phyloP scores from a whole-genome alignment of 2,113 vertebrate genomes.

The Malurus melanocephalus region DNA sequence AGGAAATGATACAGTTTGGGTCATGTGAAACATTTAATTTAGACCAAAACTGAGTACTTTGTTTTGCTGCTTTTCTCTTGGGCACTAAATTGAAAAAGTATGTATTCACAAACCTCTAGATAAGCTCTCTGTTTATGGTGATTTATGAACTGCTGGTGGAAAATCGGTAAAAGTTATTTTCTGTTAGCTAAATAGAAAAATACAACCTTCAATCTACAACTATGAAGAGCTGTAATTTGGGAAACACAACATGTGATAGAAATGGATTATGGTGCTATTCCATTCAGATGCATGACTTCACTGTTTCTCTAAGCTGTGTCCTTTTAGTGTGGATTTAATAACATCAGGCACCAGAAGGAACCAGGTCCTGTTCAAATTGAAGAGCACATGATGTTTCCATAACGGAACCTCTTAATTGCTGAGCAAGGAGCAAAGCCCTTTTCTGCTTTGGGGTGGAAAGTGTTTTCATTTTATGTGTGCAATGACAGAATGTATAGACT shows the following conservation, averaged over 20 bases:
- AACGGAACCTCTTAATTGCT: background rate
- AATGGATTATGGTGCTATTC: background rate
- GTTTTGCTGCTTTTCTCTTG: background rate
- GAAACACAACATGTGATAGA: constrained; percentile 17
- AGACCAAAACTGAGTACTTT: background rate
- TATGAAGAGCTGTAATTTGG: constrained; percentile 11
- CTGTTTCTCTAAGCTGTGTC: background rate
- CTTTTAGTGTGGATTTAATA: constrained; percentile 2
- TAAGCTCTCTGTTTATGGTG: background rate
- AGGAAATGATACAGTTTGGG: background rate
- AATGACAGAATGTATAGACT: constrained; percentile 30
- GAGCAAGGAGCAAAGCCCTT: background rate
- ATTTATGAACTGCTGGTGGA: constrained; percentile 13
- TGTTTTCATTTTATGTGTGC: background rate
- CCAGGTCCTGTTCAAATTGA: background rate
- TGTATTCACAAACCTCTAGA: background rate
- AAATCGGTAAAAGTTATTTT: constrained; percentile 6
- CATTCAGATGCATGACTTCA: background rate
- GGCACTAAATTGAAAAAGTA: background rate
- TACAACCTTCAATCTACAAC: background rate
- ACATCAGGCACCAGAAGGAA: background rate
- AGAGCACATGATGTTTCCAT: background rate
- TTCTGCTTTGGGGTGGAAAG: background rate
- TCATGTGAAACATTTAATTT: background rate
- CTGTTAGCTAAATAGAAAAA: constrained; percentile 18